Conservation (phyloP, 2,113 vertebrate genomes). For the Tetrao urogallus region DNA sequence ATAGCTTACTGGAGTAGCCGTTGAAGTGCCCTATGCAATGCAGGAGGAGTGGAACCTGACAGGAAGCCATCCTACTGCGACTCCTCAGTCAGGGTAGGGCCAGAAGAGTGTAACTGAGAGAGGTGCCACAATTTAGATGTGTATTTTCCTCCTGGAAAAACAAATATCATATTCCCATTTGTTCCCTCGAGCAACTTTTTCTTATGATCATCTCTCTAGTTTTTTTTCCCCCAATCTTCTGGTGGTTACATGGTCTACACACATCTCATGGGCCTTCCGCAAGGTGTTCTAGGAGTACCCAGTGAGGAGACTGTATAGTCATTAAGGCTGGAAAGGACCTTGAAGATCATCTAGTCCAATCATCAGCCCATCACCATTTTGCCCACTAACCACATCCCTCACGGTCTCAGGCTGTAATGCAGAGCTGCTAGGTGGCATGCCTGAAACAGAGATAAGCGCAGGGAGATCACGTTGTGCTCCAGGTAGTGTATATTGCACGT, state of each 20-base stretch:
- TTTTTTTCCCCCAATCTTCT: neutral
- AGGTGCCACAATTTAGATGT: neutral
- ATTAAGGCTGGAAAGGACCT: no score
- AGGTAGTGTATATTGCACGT: fast-evolving
- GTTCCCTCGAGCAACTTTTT: neutral
- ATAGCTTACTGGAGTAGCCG: slow-evolving; percentile 13
- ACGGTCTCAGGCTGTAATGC: neutral
- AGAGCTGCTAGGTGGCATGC: neutral
- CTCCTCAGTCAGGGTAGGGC: neutral
- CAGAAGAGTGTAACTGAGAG: neutral
- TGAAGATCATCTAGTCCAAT: no score
- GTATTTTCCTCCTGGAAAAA: neutral
- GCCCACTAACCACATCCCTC: no score
- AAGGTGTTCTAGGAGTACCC: fast-evolving
- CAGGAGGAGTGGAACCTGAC: neutral
- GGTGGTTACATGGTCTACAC: fast-evolving
- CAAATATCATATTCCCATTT: neutral
- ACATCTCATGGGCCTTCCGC: neutral
- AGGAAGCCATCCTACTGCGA: neutral
- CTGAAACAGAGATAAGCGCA: neutral
- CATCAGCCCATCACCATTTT: no score
- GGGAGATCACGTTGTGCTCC: neutral
- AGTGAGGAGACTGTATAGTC: neutral
- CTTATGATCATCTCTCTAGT: neutral
- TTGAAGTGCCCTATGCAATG: neutral